phyloP scores from a whole-genome alignment of 2,113 vertebrate genomes.

The Oenanthe oenanthe region DNA sequence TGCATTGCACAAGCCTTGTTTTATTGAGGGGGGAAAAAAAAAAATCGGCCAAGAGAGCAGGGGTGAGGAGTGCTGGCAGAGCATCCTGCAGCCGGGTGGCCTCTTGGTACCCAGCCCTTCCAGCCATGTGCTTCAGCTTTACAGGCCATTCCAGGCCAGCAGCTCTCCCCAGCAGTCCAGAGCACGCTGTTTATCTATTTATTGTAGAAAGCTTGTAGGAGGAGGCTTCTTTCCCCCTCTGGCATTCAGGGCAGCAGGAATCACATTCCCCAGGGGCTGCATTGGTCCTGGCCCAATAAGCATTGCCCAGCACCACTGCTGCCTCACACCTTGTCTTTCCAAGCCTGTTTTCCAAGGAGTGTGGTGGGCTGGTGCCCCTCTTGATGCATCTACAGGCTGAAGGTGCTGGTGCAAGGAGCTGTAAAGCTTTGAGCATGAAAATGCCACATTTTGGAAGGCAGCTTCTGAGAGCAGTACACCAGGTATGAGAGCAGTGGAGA shows the following conservation, averaged over 20 bases:
- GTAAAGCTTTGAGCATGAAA: background rate
- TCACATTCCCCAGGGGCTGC: fast-evolving
- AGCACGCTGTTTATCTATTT: background rate
- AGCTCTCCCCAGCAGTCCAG: background rate
- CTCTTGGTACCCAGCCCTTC: background rate
- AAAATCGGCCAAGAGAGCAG: background rate
- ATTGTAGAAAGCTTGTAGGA: background rate
- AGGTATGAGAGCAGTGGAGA: background rate
- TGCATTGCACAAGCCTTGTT: background rate
- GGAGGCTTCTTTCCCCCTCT: background rate
- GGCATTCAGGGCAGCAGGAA: fast-evolving
- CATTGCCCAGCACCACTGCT: fast-evolving
- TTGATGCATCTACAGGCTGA: background rate
- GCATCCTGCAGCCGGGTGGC: background rate
- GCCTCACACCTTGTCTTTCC: fast-evolving
- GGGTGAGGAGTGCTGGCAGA: background rate
- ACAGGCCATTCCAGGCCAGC: background rate
- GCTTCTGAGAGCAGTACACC: background rate
- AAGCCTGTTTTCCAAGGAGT: background rate
- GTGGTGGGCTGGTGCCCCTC: background rate
- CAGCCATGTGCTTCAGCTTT: background rate
- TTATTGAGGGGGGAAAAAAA: background rate
- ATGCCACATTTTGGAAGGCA: background rate
- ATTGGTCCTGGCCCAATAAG: background rate
- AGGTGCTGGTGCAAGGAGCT: background rate